Evolutionary conservation across 2,888 invertebrate species (phyloP).

Genomic region (Sympetrum striolatum): DNA sequence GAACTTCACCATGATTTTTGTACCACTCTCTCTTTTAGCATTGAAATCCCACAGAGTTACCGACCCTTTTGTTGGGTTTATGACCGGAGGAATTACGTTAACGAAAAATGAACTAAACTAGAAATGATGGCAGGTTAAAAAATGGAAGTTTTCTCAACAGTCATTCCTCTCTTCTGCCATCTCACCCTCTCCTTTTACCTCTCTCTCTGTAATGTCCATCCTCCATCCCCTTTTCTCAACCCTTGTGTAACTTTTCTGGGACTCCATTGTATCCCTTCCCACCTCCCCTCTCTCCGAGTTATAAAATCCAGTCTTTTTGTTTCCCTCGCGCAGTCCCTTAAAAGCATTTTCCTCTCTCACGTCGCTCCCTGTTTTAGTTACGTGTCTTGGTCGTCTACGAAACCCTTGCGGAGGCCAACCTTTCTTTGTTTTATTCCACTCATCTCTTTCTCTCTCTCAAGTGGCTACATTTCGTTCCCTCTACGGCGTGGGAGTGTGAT

Average conservation of each 20-base stretch:
- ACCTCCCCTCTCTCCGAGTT: background rate
- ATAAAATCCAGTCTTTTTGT: background rate
- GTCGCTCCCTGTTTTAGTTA: background rate
- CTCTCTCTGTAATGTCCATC: background rate
- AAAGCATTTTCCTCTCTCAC: background rate
- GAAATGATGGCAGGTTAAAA: too few relatives aligned
- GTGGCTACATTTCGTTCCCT: conserved; percentile 5
- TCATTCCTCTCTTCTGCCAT: background rate
- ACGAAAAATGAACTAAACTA: too few relatives aligned
- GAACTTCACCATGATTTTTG: too few relatives aligned
- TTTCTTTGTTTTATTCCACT: background rate
- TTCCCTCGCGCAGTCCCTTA: background rate
- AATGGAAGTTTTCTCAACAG: background rate
- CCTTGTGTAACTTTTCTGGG: background rate
- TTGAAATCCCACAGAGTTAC: too few relatives aligned
- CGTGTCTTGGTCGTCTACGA: background rate
- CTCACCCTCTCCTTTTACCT: background rate
- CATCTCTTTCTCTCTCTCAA: background rate
- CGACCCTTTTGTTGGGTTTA: too few relatives aligned
- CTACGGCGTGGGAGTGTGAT: background rate
- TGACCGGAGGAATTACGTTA: too few relatives aligned
- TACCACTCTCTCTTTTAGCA: too few relatives aligned
- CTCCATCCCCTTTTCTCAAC: background rate
- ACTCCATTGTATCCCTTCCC: background rate
- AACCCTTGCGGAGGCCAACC: background rate